Conservation (phyloP, 2,888 invertebrate species). For the Halictus ligatus region DNA sequence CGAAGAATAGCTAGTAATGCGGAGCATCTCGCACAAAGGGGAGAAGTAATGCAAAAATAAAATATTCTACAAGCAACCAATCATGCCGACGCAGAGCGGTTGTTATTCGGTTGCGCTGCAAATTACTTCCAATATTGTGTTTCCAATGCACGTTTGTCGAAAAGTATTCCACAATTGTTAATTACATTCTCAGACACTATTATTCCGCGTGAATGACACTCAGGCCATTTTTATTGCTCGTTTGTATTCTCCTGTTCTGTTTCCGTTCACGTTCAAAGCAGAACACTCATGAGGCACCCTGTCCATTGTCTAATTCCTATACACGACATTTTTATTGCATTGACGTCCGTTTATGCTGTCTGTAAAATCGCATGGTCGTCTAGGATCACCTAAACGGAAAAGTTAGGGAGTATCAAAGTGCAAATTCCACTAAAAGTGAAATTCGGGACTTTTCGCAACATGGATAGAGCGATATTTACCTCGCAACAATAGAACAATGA, state of each 20-base stretch:
- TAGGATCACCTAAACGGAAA: background rate
- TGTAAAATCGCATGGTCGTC: constrained; percentile 1
- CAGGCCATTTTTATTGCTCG: too few relatives aligned
- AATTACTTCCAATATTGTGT: background rate
- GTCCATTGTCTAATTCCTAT: background rate
- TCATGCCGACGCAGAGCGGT: background rate
- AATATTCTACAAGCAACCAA: background rate
- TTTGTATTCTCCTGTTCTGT: too few relatives aligned
- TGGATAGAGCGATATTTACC: background rate
- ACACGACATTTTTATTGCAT: background rate
- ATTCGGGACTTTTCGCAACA: background rate
- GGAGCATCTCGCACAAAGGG: background rate
- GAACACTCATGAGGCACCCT: background rate
- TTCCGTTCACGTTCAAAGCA: background rate
- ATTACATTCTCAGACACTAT: background rate
- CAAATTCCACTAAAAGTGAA: background rate
- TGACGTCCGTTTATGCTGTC: background rate
- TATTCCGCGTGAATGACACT: background rate
- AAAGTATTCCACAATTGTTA: background rate
- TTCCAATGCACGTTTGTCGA: background rate
- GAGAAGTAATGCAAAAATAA: background rate
- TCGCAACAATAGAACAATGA: background rate
- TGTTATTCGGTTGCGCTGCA: background rate
- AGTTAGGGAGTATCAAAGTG: background rate
- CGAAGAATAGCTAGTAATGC: background rate